A percentile compares a stretch with the other conserved stretches of the same genome.
phyloP scores from a whole-genome alignment of 1,140 invertebrate species.

The Coelopa frigida region DNA sequence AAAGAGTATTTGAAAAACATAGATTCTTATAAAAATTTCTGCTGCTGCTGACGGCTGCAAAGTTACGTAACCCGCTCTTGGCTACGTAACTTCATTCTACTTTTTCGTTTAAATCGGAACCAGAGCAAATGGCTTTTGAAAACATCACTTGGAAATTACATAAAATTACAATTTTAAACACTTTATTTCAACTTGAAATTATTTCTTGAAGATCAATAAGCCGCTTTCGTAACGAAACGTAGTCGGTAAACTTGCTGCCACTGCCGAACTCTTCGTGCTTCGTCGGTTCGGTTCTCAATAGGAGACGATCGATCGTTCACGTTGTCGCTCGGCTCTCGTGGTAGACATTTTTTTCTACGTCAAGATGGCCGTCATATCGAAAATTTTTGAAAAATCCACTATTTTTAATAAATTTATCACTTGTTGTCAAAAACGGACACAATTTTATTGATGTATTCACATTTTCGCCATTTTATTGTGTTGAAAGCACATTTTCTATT shows the following conservation, averaged over 20 bases:
- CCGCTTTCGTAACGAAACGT: conserved; percentile 5
- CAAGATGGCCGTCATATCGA: conserved; percentile 4
- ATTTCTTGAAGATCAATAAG: background rate
- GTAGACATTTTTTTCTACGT: conserved; percentile 5
- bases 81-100: conserved; percentile 5
- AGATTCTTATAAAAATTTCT: conserved; percentile 5
- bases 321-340: background rate
- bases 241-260: background rate
- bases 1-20: background rate
- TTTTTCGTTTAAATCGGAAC: no score
- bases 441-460: no score
- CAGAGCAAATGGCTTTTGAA: no score
- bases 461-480: no score
- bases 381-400: conserved; percentile 8
- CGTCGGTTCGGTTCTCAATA: conserved; percentile 2
- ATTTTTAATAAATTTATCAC: no score
- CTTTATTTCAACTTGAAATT: no score
- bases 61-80: conserved; percentile 11
- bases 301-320: background rate
- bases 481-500: background rate
- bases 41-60: background rate
- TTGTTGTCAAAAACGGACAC: no score
- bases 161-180: no score
- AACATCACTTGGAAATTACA: no score
- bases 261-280: conserved; percentile 6